A percentile compares a stretch with the other conserved stretches of the same genome.
Evolutionary conservation across 2,113 vertebrate species (phyloP).

Genomic region (Engraulis encrasicolus): DNA sequence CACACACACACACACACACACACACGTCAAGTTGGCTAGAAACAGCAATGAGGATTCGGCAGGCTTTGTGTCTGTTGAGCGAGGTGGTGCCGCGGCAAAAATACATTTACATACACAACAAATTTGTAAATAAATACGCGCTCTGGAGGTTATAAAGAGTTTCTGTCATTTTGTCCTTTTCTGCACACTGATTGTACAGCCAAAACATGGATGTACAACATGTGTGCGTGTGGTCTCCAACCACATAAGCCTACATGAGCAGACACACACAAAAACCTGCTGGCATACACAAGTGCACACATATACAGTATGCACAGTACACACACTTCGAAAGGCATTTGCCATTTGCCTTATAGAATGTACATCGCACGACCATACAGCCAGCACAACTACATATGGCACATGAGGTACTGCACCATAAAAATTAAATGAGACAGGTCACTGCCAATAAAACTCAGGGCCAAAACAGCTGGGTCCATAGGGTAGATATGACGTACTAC

Average conservation of each 20-base stretch:
- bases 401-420: neutral
- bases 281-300: too few species aligned
- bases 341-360: neutral
- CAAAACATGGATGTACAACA: neutral
- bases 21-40: neutral
- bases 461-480: neutral
- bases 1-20: neutral
- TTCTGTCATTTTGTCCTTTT: neutral
- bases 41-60: neutral
- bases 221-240: neutral
- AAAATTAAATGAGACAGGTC: neutral
- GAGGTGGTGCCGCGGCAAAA: neutral
- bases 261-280: too few species aligned
- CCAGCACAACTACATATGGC: neutral
- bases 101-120: conserved; percentile 7
- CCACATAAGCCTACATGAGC: too few species aligned
- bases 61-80: neutral
- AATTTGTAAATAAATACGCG: conserved; percentile 1
- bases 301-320: neutral
- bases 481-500: neutral
- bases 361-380: neutral
- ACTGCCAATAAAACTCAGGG: neutral
- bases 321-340: neutral
- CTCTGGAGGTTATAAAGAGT: neutral
- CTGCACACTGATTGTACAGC: neutral